Conservation (phyloP, 2,113 vertebrate genomes). For the Athene noctua region DNA sequence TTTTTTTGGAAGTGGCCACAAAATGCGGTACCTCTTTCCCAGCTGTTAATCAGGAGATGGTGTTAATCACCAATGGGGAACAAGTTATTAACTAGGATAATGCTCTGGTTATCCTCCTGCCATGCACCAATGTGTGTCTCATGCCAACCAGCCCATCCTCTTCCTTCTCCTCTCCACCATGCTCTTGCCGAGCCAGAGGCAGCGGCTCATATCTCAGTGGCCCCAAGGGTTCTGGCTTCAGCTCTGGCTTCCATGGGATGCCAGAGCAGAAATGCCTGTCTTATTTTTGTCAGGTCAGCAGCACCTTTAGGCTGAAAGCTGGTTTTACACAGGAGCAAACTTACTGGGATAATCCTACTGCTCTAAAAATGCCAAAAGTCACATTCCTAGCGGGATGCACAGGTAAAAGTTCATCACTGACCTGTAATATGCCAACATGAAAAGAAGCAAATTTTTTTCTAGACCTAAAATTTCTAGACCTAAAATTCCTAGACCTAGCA, state of each 20-base stretch:
- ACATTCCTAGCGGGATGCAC: background rate
- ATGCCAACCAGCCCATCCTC: background rate
- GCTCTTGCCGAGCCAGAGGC: background rate
- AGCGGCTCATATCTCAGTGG: background rate
- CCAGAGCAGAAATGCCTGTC: background rate
- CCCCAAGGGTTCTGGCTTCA: background rate
- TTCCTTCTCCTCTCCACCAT: background rate
- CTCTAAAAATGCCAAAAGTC: background rate
- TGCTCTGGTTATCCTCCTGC: background rate
- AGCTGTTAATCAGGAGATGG: background rate
- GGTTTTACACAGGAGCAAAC: background rate
- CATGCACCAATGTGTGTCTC: accelerated
- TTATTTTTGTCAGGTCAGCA: background rate
- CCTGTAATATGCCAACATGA: background rate
- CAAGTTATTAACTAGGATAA: background rate
- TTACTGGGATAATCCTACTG: background rate
- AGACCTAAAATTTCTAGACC: background rate
- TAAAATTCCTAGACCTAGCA: background rate
- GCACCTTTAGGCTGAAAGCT: background rate
- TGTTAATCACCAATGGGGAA: background rate
- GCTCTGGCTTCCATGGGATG: background rate
- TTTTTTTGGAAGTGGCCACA: background rate
- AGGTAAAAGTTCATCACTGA: background rate
- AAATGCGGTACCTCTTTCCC: background rate
- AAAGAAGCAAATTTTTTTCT: background rate